Percentiles rank a stretch among this genome's conserved stretches.
These are phyloP conservation scores for Ips typographus DNA, from an alignment of 1,140 invertebrate species.

Conservation along the genomic window DNA sequence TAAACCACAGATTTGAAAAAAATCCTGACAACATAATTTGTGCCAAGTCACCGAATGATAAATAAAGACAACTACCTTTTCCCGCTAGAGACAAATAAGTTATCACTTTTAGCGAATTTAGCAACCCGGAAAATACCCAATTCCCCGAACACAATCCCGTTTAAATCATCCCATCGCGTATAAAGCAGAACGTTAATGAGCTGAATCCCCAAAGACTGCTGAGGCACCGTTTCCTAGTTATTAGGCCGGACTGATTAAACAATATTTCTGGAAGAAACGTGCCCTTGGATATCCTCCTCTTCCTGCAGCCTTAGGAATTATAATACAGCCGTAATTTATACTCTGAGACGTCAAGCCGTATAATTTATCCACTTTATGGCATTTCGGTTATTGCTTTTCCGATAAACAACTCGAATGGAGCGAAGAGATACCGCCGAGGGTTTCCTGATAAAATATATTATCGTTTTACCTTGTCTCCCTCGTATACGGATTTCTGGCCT, in stretches of 20 bases:
- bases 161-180: slow-evolving; percentile 8
- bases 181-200: slow-evolving; percentile 9
- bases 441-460: slow-evolving; percentile 12
- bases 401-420: slow-evolving; percentile 20
- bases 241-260: slow-evolving; percentile 11
- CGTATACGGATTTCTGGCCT: not conserved
- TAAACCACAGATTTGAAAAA: too few species aligned
- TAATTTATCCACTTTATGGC: slow-evolving; percentile 27
- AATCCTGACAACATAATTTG: too few species aligned
- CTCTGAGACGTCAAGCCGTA: slow-evolving; percentile 7
- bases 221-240: not conserved
- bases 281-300: not conserved
- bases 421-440: slow-evolving; percentile 11
- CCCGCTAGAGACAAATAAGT: too few species aligned
- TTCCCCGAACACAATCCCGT: not conserved
- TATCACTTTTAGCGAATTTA: not conserved
- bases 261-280: slow-evolving; percentile 21
- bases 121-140: not conserved
- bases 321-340: slow-evolving; percentile 22
- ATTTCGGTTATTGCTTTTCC: slow-evolving; percentile 24
- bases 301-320: slow-evolving; percentile 14
- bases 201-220: slow-evolving; percentile 8
- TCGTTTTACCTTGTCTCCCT: slow-evolving; percentile 1
- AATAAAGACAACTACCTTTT: too few species aligned
- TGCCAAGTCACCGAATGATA: too few species aligned